phyloP scores from a whole-genome alignment of 1,140 invertebrate genomes.

The Atta colombica region DNA sequence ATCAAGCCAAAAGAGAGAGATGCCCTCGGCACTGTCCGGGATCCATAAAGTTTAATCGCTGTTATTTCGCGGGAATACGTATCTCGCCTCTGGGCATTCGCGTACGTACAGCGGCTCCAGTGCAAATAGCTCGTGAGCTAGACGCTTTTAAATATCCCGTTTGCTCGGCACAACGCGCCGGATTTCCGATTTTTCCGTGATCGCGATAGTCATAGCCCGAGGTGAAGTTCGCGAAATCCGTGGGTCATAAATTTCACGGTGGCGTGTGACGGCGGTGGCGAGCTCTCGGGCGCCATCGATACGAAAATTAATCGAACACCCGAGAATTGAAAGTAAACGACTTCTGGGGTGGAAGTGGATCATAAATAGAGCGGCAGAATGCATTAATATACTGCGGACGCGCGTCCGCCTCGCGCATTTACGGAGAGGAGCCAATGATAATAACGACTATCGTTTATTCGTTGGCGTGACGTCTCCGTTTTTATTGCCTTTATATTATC shows the following conservation, averaged over 20 bases:
- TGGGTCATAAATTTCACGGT: constrained; percentile 59
- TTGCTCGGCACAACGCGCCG: background rate
- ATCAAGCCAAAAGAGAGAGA: constrained; percentile 20
- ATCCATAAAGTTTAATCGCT: constrained; percentile 80
- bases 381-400: constrained; percentile 65
- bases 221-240: constrained; percentile 60
- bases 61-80: constrained; percentile 75
- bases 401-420: constrained; percentile 47
- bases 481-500: constrained; percentile 67
- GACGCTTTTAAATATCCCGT: constrained; percentile 46
- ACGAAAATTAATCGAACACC: constrained; percentile 72
- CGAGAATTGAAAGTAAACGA: constrained; percentile 75
- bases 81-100: constrained; percentile 45
- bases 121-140: constrained; percentile 34
- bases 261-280: background rate
- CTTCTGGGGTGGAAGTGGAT: constrained; percentile 48
- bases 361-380: constrained; percentile 53
- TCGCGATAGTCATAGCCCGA: constrained; percentile 26
- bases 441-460: constrained; percentile 73
- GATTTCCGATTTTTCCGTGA: constrained; percentile 1
- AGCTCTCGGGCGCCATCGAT: constrained; percentile 52
- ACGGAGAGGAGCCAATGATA: constrained; percentile 61
- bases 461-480: constrained; percentile 66
- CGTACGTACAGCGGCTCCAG: background rate
- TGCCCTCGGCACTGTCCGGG: constrained; percentile 52